Conservation (phyloP, 2,113 vertebrate genomes). For the Phodopus roborovskii region DNA sequence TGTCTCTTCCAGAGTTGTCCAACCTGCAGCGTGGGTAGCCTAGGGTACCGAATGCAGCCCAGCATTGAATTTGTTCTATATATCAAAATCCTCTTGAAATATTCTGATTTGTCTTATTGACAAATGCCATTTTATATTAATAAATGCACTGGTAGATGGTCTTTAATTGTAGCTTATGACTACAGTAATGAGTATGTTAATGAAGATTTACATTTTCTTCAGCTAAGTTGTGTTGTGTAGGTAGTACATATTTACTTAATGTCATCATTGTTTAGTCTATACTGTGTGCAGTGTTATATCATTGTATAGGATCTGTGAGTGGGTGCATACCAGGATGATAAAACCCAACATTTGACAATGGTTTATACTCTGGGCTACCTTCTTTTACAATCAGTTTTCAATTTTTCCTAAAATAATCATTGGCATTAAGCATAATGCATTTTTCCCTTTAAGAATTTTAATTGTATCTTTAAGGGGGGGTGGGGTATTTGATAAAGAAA, state of each 20-base stretch:
- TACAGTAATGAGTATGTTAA: not conserved
- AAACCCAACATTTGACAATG: conserved; percentile 20
- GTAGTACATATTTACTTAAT: not conserved
- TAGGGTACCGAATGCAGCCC: not conserved
- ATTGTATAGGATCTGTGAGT: not conserved
- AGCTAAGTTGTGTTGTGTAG: not conserved
- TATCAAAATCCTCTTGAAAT: not conserved
- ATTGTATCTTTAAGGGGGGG: not conserved
- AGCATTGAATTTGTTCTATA: not conserved
- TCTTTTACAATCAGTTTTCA: conserved; percentile 31
- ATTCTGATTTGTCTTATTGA: conserved; percentile 10
- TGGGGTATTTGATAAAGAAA: not conserved
- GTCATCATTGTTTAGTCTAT: not conserved
- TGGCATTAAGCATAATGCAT: conserved; percentile 25
- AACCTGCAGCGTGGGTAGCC: not conserved
- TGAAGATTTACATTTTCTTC: conserved; percentile 47
- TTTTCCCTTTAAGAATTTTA: conserved; percentile 38
- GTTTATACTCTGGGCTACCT: not conserved
- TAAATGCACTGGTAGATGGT: not conserved
- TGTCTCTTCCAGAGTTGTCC: not conserved
- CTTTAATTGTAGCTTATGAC: not conserved
- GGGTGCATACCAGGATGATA: conserved; percentile 10
- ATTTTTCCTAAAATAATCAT: conserved; percentile 39
- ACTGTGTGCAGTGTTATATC: not conserved
- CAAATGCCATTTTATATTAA: conserved; percentile 42